phyloP scores from a whole-genome alignment of 2,113 vertebrate species.

The Lophochroa leadbeateri region DNA sequence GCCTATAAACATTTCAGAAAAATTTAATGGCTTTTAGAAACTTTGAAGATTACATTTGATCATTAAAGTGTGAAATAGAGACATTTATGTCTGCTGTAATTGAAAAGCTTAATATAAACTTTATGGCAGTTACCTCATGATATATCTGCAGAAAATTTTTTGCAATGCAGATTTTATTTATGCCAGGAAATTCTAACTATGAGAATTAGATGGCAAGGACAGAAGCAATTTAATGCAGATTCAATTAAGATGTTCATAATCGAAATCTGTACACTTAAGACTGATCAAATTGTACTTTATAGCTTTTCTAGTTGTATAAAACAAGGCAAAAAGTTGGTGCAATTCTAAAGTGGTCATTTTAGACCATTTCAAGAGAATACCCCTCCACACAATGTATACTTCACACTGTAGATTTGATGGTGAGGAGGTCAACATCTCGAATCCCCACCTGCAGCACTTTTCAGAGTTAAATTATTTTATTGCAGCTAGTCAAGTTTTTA shows the following conservation, averaged over 20 bases:
- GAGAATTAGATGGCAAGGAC: neutral
- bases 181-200: neutral
- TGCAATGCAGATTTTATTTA: neutral
- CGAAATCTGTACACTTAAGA: neutral
- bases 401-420: neutral
- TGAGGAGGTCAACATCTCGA: neutral
- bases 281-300: neutral
- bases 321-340: accelerated
- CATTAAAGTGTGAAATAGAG: slow-evolving; percentile 28
- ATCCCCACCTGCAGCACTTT: neutral
- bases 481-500: neutral
- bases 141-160: neutral
- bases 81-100: slow-evolving; percentile 29
- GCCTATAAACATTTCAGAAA: neutral
- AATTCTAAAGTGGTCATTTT: neutral
- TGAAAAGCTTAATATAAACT: slow-evolving; percentile 18
- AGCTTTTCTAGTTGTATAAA: neutral
- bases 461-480: neutral
- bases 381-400: neutral
- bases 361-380: neutral
- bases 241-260: neutral
- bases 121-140: neutral
- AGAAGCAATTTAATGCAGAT: neutral
- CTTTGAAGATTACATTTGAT: neutral
- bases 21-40: neutral